Base-by-base conservation (phyloP, 2,888 invertebrate genomes). In the Agonopterix subpropinquella region DNA sequence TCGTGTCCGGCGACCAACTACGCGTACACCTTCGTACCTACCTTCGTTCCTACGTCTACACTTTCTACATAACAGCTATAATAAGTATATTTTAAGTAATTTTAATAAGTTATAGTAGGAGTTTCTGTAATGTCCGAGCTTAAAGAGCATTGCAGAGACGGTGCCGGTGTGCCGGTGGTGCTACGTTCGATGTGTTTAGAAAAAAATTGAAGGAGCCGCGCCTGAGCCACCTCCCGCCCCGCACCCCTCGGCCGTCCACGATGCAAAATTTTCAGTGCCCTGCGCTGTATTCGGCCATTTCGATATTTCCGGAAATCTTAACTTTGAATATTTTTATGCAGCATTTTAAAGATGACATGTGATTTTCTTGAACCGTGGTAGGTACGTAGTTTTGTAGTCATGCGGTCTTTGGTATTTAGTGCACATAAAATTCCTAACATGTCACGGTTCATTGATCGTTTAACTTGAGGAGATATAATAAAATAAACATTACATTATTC, bases 241-340 rank as follows among this genome's bases (percentile, higher is more conserved):
- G 62, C 61, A 56, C 70, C 65, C 70, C 64, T 67, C 62, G 55
- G 60, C 62, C 67, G 64, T 71, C 68, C 72, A 64, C 70, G 70
- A 78, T 82, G 80, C 80, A 79, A 82, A 80, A 78, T 77, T 73
- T 75, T 73, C 62, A 67, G 67, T 64, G 75, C 68, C 64, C 67
- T 74, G 79, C 79, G 78, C 77, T 67, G 69, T 57, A 61, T 57
- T 69, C 61, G 68, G 58, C 62, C 65, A 66, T 66, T 65, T 62
- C 56, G 48, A 53, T 55, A 52, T 28, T 28, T 28, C 28, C 28
- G 28, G 28, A 28, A 18, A 28, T 28, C 28, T 28, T 28, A 28
- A 28, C 28, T 28, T 28, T 28, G 28, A 5, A 5, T 28, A 28
- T 5, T 5, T 28, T 28, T 28, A 28, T 28, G 28, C 28, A 5